Conservation (phyloP, 2,797 vertebrate species). For the Knipowitschia caucasica region DNA sequence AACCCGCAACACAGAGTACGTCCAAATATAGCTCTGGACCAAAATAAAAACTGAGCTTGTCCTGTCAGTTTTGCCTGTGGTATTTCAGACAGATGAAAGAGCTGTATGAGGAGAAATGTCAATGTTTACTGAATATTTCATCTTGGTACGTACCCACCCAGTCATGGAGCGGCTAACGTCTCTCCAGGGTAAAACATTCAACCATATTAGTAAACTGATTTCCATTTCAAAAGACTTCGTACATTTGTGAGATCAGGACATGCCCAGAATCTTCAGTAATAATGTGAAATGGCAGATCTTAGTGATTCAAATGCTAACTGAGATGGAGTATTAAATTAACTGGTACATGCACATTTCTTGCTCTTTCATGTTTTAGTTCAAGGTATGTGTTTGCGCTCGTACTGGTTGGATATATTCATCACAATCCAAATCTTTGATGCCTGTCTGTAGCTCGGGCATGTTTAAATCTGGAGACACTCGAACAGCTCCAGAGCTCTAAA, state of each 20-base stretch:
- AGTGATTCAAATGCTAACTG: constrained; percentile 9
- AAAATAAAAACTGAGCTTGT: constrained; percentile 17
- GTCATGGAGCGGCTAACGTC: constrained; percentile 27
- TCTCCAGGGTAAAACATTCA: constrained; percentile 36
- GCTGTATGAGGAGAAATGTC: constrained; percentile 41
- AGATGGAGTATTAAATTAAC: not conserved
- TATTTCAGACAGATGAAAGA: constrained; percentile 54
- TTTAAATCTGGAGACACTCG: too few species aligned
- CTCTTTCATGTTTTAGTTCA: not conserved
- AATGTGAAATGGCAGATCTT: not conserved
- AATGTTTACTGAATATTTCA: constrained; percentile 58
- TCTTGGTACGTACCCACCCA: constrained; percentile 47
- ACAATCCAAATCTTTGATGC: too few species aligned
- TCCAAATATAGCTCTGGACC: constrained; percentile 40
- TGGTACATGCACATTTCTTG: not conserved
- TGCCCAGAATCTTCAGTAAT: constrained; percentile 9
- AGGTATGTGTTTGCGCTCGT: too few species aligned
- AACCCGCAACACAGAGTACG: not conserved
- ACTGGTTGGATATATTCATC: too few species aligned
- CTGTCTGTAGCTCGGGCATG: too few species aligned
- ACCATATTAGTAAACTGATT: constrained; percentile 53
- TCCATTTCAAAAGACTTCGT: constrained; percentile 40
- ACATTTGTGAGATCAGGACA: constrained; percentile 14
- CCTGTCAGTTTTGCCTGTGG: constrained; percentile 29
- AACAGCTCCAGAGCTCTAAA: too few species aligned